A percentile compares a stretch with the other conserved stretches of the same genome.
Evolutionary conservation across 1,140 invertebrate genomes (phyloP).

Genomic region (Helicoverpa zea): DNA sequence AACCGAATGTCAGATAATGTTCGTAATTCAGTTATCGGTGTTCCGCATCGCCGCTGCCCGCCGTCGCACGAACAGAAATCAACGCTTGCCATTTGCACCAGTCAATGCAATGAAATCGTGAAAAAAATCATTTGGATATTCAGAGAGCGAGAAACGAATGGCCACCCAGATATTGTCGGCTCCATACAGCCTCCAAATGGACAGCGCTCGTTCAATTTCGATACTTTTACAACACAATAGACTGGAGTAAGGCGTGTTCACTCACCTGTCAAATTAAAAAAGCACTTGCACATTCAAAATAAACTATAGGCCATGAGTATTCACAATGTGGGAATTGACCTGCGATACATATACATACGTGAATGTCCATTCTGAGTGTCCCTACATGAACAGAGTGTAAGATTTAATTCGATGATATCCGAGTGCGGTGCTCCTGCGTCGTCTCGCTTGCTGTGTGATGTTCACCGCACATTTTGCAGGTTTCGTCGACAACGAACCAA

Average conservation of each 20-base stretch:
- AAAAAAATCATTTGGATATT: conserved; percentile 82
- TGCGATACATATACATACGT: conserved; percentile 12
- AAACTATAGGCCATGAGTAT: conserved; percentile 67
- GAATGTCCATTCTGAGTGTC: not conserved
- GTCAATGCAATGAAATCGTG: conserved; percentile 77
- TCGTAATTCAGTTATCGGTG: conserved; percentile 75
- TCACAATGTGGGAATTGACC: conserved; percentile 17
- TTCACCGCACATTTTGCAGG: conserved; percentile 92
- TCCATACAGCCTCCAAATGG: conserved; percentile 80
- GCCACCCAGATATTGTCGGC: conserved; percentile 75
- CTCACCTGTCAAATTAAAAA: conserved; percentile 86
- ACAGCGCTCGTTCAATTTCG: conserved; percentile 82
- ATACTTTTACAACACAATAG: conserved; percentile 85
- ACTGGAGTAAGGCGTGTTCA: conserved; percentile 81
- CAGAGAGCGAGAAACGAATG: conserved; percentile 76
- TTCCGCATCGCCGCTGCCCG: conserved; percentile 54
- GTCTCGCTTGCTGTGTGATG: conserved; percentile 52
- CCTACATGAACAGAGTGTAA: not conserved
- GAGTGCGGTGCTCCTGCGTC: conserved; percentile 14
- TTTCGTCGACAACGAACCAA: conserved; percentile 97
- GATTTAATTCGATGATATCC: conserved; percentile 21
- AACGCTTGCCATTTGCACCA: conserved; percentile 66
- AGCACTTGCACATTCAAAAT: conserved; percentile 83
- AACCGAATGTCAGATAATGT: conserved; percentile 64
- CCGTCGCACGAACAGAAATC: conserved; percentile 37